phyloP scores from a whole-genome alignment of 2,888 invertebrate species.

The Oxytorus armatus region DNA sequence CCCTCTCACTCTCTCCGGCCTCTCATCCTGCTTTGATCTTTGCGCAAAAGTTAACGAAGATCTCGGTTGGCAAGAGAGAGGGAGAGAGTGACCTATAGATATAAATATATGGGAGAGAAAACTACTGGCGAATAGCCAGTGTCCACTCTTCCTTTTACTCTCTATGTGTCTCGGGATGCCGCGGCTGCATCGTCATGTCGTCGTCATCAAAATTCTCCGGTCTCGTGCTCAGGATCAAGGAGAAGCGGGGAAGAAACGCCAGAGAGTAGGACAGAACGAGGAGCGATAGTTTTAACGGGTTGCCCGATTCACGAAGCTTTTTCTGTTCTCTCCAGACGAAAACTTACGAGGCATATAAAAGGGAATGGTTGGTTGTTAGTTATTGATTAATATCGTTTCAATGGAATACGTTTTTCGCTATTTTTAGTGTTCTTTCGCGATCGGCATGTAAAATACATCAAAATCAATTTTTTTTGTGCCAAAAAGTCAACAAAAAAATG shows the following conservation, averaged over 20 bases:
- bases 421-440: too few relatives aligned
- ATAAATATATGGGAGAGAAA: constrained; percentile 63
- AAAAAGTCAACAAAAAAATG: not conserved
- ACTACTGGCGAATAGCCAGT: constrained; percentile 63
- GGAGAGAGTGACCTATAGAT: too few relatives aligned
- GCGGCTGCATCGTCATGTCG: constrained; percentile 62
- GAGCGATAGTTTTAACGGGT: constrained; percentile 49
- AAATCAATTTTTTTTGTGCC: too few relatives aligned
- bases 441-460: too few relatives aligned
- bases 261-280: constrained; percentile 19
- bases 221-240: constrained; percentile 26
- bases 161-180: constrained; percentile 43
- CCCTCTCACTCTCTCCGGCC: constrained; percentile 24
- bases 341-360: constrained; percentile 16
- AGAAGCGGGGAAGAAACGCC: constrained; percentile 9
- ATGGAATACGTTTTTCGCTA: too few relatives aligned
- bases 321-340: constrained; percentile 31
- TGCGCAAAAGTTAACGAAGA: constrained; percentile 48
- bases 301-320: constrained; percentile 38
- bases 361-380: not conserved
- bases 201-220: constrained; percentile 71
- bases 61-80: constrained; percentile 16
- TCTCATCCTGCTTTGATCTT: constrained; percentile 58
- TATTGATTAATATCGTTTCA: too few relatives aligned
- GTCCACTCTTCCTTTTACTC: constrained; percentile 46